Conservation (phyloP, 2,888 invertebrate genomes). For the Callinectes sapidus region DNA sequence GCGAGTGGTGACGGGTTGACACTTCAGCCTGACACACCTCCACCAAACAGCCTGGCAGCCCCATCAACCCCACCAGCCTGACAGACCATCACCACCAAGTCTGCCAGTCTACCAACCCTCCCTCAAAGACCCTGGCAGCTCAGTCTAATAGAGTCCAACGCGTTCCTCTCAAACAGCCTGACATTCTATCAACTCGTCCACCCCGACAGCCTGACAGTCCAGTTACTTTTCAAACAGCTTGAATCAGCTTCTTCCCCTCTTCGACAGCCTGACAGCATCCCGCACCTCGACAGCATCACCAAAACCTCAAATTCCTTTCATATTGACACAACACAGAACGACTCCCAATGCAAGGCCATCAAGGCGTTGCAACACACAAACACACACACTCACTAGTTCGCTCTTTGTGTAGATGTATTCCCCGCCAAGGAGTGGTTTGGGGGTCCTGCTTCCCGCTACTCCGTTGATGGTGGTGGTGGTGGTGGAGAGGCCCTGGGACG, state of each 20-base stretch:
- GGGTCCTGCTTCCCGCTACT: constrained; percentile 8
- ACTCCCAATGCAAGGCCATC: too few species aligned
- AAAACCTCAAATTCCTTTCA: background rate
- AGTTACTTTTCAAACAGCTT: too few species aligned
- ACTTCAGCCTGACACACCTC: background rate
- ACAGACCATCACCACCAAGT: background rate
- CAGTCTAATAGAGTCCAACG: background rate
- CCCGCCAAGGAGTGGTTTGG: constrained; percentile 60
- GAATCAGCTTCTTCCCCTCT: too few species aligned
- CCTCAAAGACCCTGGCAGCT: background rate
- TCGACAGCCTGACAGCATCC: background rate
- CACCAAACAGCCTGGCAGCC: background rate
- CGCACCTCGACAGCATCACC: background rate
- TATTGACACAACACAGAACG: background rate
- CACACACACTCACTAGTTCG: constrained; percentile 51
- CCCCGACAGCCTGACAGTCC: too few species aligned
- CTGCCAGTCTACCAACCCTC: background rate
- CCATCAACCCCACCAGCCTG: background rate
- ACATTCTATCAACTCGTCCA: background rate
- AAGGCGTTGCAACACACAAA: background rate
- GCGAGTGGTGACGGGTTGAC: background rate
- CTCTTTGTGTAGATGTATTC: constrained; percentile 71
- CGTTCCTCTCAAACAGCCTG: background rate
- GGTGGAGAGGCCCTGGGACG: constrained; percentile 38
- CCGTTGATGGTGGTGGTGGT: constrained; percentile 27